phyloP scores from a whole-genome alignment of 2,113 vertebrate species.

The Amblyopsis rosae region DNA sequence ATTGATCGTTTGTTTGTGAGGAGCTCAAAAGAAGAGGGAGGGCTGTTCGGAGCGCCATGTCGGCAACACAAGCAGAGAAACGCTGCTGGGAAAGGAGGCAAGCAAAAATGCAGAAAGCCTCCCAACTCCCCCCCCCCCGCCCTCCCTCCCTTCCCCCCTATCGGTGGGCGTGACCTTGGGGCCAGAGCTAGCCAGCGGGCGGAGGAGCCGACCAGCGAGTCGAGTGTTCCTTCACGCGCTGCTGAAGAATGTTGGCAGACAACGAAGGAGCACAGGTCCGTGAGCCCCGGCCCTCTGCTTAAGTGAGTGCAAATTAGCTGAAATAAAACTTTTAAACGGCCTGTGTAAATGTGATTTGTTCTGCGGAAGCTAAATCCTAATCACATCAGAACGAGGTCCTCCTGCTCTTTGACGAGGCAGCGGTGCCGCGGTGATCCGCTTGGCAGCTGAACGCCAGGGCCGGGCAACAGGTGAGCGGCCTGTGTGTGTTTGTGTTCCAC shows the following conservation, averaged over 20 bases:
- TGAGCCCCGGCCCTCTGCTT: conserved; percentile 53
- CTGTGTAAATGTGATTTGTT: conserved; percentile 65
- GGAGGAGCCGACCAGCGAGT: conserved; percentile 50
- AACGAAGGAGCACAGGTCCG: conserved; percentile 45
- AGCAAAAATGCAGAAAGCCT: conserved; percentile 67
- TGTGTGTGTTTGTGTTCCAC: conserved; percentile 44
- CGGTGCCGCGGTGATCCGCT: conserved; percentile 50
- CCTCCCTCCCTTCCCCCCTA: conserved; percentile 20
- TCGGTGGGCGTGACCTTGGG: conserved; percentile 63
- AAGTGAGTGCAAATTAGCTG: conserved; percentile 72
- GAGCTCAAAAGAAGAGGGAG: conserved; percentile 72
- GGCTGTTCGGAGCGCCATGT: conserved; percentile 67
- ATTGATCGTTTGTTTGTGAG: conserved; percentile 78
- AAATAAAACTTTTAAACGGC: conserved; percentile 72
- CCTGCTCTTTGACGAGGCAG: conserved; percentile 39
- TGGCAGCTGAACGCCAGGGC: conserved; percentile 57
- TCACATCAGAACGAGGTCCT: conserved; percentile 59
- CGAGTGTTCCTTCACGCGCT: conserved; percentile 38
- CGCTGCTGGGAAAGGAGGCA: conserved; percentile 73
- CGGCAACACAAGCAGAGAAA: conserved; percentile 66
- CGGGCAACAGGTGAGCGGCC: conserved; percentile 65
- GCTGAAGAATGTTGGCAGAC: conserved; percentile 60
- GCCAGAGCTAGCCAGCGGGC: conserved; percentile 60
- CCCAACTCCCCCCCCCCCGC: conserved; percentile 46
- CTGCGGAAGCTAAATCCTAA: conserved; percentile 62